Evolutionary conservation across 2,113 vertebrate species (phyloP).

Genomic region (Cervus canadensis): DNA sequence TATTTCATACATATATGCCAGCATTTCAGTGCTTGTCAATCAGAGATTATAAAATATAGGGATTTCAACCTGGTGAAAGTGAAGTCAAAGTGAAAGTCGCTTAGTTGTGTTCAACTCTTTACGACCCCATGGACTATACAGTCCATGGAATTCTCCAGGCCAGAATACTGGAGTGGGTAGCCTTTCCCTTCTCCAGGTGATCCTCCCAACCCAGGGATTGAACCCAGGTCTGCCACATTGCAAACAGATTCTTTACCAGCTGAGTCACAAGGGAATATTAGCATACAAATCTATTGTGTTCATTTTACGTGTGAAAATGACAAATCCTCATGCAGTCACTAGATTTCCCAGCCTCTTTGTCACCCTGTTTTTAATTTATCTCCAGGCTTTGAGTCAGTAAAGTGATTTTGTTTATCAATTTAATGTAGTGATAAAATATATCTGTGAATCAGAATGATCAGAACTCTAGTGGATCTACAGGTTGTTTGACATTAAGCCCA

Average conservation of each 20-base stretch:
- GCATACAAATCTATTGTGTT: no score
- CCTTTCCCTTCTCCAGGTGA: background rate
- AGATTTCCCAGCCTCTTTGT: background rate
- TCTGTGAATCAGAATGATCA: slow-evolving; percentile 74
- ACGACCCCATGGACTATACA: no score
- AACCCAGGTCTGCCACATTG: background rate
- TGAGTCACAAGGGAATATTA: background rate
- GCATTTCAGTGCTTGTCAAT: slow-evolving; percentile 93
- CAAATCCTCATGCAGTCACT: no score
- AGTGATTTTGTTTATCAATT: slow-evolving; percentile 84
- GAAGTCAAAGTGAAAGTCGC: no score
- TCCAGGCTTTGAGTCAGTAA: slow-evolving; percentile 47
- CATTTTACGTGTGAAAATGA: no score
- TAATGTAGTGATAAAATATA: slow-evolving; percentile 73
- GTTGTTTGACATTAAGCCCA: background rate
- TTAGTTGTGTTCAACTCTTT: no score
- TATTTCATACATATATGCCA: slow-evolving; percentile 86
- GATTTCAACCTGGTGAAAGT: slow-evolving; percentile 81
- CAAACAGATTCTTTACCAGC: background rate
- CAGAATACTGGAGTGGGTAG: no score
- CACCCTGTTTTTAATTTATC: background rate
- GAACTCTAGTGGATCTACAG: slow-evolving; percentile 56
- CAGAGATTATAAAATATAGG: slow-evolving; percentile 94
- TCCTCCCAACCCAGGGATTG: background rate
- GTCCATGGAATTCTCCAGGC: no score